Conservation (phyloP, 2,797 vertebrate genomes). For the Psittacula derbiana region DNA sequence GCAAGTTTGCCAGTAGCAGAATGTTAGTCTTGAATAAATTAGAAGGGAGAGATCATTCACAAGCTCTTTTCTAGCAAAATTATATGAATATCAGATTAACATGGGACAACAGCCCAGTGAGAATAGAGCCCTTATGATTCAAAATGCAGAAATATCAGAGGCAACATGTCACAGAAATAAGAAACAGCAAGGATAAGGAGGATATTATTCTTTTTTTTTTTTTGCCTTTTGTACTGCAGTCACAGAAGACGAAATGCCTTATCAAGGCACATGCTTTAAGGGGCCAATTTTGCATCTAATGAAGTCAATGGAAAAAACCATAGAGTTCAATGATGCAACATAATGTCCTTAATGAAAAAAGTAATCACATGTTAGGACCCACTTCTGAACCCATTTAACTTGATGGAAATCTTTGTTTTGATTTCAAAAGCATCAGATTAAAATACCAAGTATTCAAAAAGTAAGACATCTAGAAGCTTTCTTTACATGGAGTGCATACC, state of each 20-base stretch:
- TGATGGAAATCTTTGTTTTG: slow-evolving; percentile 25
- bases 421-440: slow-evolving; percentile 15
- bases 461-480: not conserved
- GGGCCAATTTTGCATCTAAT: slow-evolving; percentile 40
- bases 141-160: slow-evolving; percentile 58
- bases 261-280: slow-evolving; percentile 17
- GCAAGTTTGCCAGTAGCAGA: slow-evolving; percentile 61
- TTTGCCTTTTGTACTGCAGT: not conserved
- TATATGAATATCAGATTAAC: slow-evolving; percentile 59
- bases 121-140: slow-evolving; percentile 56
- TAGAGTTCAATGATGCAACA: not conserved
- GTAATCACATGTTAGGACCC: slow-evolving; percentile 30
- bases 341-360: slow-evolving; percentile 57
- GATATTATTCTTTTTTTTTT: not conserved
- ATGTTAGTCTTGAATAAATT: slow-evolving; percentile 69
- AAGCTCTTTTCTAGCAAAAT: slow-evolving; percentile 48
- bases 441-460: not conserved
- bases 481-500: not conserved
- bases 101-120: slow-evolving; percentile 42
- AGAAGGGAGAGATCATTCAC: slow-evolving; percentile 50
- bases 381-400: slow-evolving; percentile 44
- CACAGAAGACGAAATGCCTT: slow-evolving; percentile 20
- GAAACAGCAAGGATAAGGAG: slow-evolving; percentile 21
- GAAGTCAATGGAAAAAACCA: slow-evolving; percentile 18
- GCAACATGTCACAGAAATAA: slow-evolving; percentile 18